phyloP scores from a whole-genome alignment of 1,140 invertebrate species.

The Acromyrmex heyeri region DNA sequence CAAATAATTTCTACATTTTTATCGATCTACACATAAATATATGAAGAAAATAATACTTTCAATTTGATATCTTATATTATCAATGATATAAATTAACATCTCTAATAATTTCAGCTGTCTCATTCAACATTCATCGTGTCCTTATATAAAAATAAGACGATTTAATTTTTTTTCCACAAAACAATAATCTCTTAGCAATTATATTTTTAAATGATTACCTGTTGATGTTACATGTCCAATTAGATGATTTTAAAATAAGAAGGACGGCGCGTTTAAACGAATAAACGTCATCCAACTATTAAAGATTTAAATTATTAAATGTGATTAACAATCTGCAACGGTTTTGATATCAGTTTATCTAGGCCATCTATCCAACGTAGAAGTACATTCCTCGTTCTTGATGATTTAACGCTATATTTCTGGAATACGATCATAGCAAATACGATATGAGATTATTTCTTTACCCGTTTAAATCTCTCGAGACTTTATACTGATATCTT shows the following conservation, averaged over 20 bases:
- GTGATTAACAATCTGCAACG: slow-evolving; percentile 21
- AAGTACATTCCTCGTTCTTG: not conserved
- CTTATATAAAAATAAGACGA: not conserved
- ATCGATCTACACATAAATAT: slow-evolving; percentile 7
- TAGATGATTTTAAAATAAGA: not conserved
- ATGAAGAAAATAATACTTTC: not conserved
- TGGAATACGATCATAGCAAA: slow-evolving; percentile 29
- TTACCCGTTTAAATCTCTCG: slow-evolving; percentile 11
- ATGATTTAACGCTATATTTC: slow-evolving; percentile 52
- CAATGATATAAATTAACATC: not conserved
- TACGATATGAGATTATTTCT: slow-evolving; percentile 15
- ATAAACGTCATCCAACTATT: not conserved
- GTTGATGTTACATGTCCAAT: not conserved
- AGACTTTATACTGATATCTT: not conserved
- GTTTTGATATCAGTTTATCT: slow-evolving; percentile 33
- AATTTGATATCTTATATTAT: not conserved
- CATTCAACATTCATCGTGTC: not conserved
- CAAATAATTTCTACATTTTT: not conserved
- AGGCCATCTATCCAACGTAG: not conserved
- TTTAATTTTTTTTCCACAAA: slow-evolving; percentile 31
- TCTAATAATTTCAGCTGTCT: not conserved
- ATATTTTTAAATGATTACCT: not conserved
- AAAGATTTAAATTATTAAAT: slow-evolving; percentile 29
- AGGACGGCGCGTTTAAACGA: not conserved
- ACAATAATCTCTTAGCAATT: not conserved